These are phyloP conservation scores for Invenusta paracnida DNA, from an alignment of 2,888 invertebrate species.

Conservation along the genomic window DNA sequence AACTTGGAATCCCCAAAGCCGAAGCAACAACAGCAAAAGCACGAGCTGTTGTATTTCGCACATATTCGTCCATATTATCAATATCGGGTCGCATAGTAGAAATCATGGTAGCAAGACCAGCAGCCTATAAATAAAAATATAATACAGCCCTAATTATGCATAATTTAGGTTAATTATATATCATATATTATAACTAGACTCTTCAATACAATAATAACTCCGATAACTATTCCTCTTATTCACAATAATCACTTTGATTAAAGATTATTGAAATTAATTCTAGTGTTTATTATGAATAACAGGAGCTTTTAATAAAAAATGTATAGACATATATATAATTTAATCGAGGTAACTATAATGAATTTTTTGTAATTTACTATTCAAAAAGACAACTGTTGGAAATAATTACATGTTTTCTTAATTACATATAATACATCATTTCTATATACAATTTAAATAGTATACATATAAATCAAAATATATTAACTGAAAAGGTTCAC, in stretches of 20 bases:
- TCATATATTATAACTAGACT: neutral
- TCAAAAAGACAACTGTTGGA: neutral
- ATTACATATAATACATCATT: no score
- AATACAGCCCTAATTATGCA: constrained; percentile 41
- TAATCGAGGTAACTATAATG: no score
- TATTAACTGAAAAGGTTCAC: no score
- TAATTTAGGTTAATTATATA: neutral
- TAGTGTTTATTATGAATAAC: no score
- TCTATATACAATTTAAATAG: neutral
- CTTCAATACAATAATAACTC: neutral
- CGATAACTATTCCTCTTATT: neutral
- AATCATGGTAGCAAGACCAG: constrained; percentile 98
- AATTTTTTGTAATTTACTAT: neutral
- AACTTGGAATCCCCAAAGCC: constrained; percentile 91
- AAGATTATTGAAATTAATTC: neutral
- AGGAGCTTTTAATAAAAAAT: no score
- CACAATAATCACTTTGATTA: neutral
- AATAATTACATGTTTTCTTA: neutral
- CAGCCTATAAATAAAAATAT: constrained; percentile 67
- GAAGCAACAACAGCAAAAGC: constrained; percentile 99
- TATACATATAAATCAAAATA: neutral
- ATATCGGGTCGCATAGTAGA: constrained; percentile 99
- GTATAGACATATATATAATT: no score
- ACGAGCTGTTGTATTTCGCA: constrained; percentile 95
- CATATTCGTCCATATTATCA: constrained; percentile 98